Percentiles rank a stretch among this genome's conserved stretches.
phyloP scores from a whole-genome alignment of 2,888 invertebrate species.

The Disparrhopalites patrizii region DNA sequence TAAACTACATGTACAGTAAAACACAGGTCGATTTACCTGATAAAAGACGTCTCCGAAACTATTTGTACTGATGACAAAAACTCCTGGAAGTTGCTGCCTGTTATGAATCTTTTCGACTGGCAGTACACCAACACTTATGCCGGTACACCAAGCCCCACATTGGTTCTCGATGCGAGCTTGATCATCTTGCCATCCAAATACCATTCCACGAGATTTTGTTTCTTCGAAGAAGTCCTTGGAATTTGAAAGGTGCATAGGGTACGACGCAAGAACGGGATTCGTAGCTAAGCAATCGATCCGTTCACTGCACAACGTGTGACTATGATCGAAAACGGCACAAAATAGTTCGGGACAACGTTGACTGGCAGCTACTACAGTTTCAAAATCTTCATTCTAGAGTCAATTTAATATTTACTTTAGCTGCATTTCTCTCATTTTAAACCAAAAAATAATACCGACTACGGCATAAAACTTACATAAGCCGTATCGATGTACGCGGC shows the following conservation, averaged over 20 bases:
- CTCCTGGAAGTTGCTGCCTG: conserved; percentile 23
- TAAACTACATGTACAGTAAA: no score
- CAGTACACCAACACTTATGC: conserved; percentile 28
- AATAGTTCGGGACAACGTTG: conserved; percentile 38
- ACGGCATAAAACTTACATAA: conserved; percentile 24
- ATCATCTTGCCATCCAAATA: conserved; percentile 31
- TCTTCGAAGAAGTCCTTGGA: conserved; percentile 32
- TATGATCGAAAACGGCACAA: conserved; percentile 35
- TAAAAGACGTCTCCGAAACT: conserved; percentile 44
- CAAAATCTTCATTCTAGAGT: conserved; percentile 36
- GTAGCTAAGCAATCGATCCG: conserved; percentile 32
- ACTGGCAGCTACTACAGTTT: conserved; percentile 39
- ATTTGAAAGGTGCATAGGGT: conserved; percentile 40
- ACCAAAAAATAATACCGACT: not conserved
- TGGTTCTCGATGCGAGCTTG: conserved; percentile 25
- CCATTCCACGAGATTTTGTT: conserved; percentile 16
- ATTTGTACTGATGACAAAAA: conserved; percentile 34
- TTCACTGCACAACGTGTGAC: conserved; percentile 34
- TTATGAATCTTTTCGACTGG: not conserved
- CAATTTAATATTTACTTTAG: conserved; percentile 1
- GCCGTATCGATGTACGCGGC: conserved; percentile 33
- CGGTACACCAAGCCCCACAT: conserved; percentile 44
- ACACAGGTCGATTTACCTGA: no score
- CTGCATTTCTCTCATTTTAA: not conserved
- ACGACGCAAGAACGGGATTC: conserved; percentile 40